Conservation (phyloP, 2,113 vertebrate species). For the Atlantisia rogersi region DNA sequence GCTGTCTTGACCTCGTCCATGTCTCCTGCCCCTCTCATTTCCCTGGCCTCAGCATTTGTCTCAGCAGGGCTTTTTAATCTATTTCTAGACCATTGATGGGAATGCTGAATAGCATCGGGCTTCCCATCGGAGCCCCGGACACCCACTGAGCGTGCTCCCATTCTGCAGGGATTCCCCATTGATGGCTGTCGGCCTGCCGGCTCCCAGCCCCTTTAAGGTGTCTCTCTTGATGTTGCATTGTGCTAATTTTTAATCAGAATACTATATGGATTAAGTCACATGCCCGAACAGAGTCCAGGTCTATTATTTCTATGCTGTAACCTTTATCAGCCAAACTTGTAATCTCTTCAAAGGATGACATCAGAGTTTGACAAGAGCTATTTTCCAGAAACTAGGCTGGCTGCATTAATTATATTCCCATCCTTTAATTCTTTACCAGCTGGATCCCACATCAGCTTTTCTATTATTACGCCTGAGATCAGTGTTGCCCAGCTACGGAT, state of each 20-base stretch:
- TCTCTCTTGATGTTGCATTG: slow-evolving; percentile 61
- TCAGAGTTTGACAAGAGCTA: slow-evolving; percentile 66
- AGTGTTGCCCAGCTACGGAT: not conserved
- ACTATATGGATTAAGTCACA: slow-evolving; percentile 66
- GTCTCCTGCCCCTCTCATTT: slow-evolving; percentile 63
- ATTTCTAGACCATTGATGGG: slow-evolving; percentile 62
- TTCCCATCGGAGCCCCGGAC: slow-evolving; percentile 32
- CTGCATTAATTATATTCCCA: slow-evolving; percentile 68
- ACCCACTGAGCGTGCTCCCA: slow-evolving; percentile 32
- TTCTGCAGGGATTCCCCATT: slow-evolving; percentile 65
- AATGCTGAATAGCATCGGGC: slow-evolving; percentile 47
- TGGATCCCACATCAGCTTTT: slow-evolving; percentile 58
- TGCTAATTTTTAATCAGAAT: slow-evolving; percentile 67
- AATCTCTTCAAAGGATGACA: slow-evolving; percentile 72
- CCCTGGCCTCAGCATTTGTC: not conserved
- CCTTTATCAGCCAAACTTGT: slow-evolving; percentile 69
- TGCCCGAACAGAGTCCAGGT: slow-evolving; percentile 48
- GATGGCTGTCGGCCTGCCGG: slow-evolving; percentile 43
- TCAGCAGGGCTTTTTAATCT: slow-evolving; percentile 68
- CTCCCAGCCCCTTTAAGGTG: slow-evolving; percentile 56
- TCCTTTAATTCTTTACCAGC: slow-evolving; percentile 63
- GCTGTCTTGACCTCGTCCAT: slow-evolving; percentile 49
- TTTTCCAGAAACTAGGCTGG: slow-evolving; percentile 61
- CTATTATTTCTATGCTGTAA: slow-evolving; percentile 59
- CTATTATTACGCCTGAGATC: slow-evolving; percentile 33